Evolutionary conservation across 2,888 invertebrate species (phyloP).

Genomic region (Hypselothyrea guttata): DNA sequence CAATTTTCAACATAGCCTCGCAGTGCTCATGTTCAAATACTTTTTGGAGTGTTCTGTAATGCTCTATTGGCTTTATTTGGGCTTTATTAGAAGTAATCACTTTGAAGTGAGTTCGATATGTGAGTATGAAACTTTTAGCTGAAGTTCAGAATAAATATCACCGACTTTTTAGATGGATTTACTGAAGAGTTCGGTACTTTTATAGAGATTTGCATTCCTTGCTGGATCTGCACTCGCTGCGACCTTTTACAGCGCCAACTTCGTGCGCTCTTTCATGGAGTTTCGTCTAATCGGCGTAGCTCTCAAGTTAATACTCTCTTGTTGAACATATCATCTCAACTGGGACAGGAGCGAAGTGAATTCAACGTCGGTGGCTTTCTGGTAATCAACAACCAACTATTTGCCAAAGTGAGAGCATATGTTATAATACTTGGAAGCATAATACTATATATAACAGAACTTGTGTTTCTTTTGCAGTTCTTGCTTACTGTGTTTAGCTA

Average conservation of each 20-base stretch:
- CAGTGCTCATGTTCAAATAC: conserved; percentile 45
- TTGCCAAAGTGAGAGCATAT: conserved; percentile 47
- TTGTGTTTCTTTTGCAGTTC: too few relatives aligned
- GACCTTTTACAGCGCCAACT: conserved; percentile 38
- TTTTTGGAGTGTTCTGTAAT: conserved; percentile 50
- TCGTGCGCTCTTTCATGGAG: conserved; percentile 29
- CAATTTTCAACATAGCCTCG: conserved; percentile 47
- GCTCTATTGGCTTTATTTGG: conserved; percentile 30
- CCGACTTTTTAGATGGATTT: conserved; percentile 20
- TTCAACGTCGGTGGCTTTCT: conserved; percentile 53
- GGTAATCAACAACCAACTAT: conserved; percentile 43
- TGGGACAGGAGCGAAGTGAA: conserved; percentile 50
- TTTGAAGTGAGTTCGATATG: too few relatives aligned
- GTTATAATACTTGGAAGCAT: neutral
- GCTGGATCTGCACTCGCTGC: conserved; percentile 54
- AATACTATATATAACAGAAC: too few relatives aligned
- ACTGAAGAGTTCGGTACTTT: conserved; percentile 27
- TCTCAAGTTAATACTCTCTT: conserved; percentile 36
- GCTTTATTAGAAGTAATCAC: too few relatives aligned
- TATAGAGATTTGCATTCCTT: conserved; percentile 26
- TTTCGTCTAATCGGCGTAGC: conserved; percentile 39
- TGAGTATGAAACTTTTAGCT: too few relatives aligned
- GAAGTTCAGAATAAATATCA: neutral
- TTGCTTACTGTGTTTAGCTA: conserved; percentile 10
- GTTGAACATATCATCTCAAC: conserved; percentile 40